Percentiles rank a stretch among this genome's conserved stretches.
These are phyloP conservation scores for Musca vetustissima DNA, from an alignment of 1,140 invertebrate species.

Conservation along the genomic window DNA sequence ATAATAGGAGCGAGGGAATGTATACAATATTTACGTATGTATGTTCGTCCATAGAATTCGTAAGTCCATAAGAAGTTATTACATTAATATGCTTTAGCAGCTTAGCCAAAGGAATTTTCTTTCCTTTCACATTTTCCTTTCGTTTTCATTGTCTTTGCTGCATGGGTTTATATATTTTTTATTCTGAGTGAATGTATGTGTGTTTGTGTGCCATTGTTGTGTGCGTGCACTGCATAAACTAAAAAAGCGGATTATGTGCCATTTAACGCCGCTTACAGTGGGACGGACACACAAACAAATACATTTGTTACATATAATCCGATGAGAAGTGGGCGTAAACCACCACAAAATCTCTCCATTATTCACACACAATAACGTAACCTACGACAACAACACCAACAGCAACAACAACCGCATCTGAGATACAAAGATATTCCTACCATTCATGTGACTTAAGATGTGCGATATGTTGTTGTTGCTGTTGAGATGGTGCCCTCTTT, in stretches of 20 bases:
- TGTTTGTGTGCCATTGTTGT: background rate
- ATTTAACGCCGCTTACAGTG: constrained; percentile 17
- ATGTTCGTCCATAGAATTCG: background rate
- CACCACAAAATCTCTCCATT: background rate
- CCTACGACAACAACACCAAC: background rate
- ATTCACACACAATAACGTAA: background rate
- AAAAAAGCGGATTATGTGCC: constrained; percentile 16
- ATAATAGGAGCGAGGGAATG: no score
- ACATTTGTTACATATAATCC: constrained; percentile 14
- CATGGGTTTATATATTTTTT: background rate
- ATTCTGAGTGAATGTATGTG: no score
- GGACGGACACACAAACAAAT: no score
- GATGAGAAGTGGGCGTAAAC: background rate
- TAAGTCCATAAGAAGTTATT: constrained; percentile 10
- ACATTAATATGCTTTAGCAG: constrained; percentile 19
- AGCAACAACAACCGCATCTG: no score
- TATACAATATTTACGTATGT: background rate
- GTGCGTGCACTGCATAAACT: background rate
- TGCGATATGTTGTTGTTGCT: background rate
- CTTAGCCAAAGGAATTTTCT: background rate
- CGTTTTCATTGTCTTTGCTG: no score
- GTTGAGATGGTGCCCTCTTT: background rate
- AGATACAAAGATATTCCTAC: constrained; percentile 1
- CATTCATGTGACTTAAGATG: constrained; percentile 7
- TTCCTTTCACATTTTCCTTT: no score